A percentile compares a stretch with the other conserved stretches of the same genome.
Conservation (phyloP, 2,797 vertebrate species). For the Thaleichthys pacificus region DNA sequence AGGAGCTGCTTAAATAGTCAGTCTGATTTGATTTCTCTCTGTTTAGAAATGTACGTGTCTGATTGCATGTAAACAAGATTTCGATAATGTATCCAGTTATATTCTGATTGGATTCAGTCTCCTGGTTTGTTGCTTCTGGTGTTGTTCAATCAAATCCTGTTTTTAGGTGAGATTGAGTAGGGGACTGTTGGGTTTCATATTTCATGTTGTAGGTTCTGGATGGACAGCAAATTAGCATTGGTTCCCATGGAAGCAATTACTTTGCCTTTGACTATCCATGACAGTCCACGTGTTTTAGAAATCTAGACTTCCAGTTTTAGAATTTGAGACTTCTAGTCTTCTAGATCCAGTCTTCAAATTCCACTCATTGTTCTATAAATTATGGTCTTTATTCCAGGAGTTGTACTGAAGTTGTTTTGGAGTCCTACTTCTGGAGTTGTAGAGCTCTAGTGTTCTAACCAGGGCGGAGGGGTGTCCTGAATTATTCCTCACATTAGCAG, state of each 20-base stretch:
- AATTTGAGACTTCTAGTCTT: too few species aligned
- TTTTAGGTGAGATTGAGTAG: background rate
- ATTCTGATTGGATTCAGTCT: background rate
- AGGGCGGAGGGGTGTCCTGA: too few species aligned
- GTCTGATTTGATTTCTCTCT: background rate
- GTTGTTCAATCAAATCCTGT: background rate
- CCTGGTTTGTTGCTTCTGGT: background rate
- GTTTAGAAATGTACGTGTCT: background rate
- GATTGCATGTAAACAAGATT: slow-evolving; percentile 3
- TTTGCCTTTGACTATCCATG: background rate
- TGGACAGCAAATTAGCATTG: background rate
- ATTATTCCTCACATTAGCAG: background rate
- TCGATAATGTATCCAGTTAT: background rate
- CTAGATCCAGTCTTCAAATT: too few species aligned
- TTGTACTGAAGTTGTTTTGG: too few species aligned
- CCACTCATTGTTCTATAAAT: too few species aligned
- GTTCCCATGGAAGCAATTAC: background rate
- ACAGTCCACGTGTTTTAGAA: background rate
- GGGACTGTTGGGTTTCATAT: too few species aligned
- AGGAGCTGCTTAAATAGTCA: background rate
- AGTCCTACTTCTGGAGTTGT: too few species aligned
- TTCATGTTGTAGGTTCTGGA: background rate
- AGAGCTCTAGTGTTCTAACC: too few species aligned
- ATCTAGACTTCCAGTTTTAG: background rate
- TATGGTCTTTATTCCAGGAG: too few species aligned